Percentiles rank a stretch among this genome's conserved stretches.
Evolutionary conservation across 2,113 vertebrate species (phyloP).

Genomic region (Ciconia boyciana): DNA sequence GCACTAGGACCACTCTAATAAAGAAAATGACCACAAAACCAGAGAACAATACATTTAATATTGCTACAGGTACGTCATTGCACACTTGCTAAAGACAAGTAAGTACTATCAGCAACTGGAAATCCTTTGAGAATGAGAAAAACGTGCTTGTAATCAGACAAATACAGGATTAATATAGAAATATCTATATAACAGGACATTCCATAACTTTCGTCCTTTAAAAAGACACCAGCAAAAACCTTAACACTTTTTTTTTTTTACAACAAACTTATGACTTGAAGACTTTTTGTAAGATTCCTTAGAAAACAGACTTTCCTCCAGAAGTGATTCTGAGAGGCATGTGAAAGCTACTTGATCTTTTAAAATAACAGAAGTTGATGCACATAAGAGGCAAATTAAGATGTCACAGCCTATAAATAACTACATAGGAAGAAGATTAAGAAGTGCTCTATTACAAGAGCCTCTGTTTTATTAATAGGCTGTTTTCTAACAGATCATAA

Average conservation of each 20-base stretch:
- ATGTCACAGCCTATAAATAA: slow-evolving; percentile 55
- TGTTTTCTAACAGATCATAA: slow-evolving; percentile 61
- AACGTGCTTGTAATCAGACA: neutral
- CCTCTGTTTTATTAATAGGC: slow-evolving; percentile 54
- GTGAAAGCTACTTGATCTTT: slow-evolving; percentile 51
- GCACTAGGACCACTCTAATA: slow-evolving; percentile 92
- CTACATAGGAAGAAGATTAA: slow-evolving; percentile 50
- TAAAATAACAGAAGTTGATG: slow-evolving; percentile 31
- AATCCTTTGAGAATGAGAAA: neutral
- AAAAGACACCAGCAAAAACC: neutral
- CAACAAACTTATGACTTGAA: neutral
- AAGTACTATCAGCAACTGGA: neutral
- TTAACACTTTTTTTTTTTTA: neutral
- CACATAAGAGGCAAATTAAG: slow-evolving; percentile 47
- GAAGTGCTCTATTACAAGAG: slow-evolving; percentile 33
- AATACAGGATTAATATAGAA: neutral
- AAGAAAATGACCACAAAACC: neutral
- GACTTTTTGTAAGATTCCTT: neutral
- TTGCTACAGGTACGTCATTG: neutral
- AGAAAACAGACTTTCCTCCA: neutral
- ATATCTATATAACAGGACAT: neutral
- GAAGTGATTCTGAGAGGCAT: neutral
- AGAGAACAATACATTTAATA: neutral
- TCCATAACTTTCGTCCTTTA: neutral
- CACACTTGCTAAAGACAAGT: neutral